phyloP scores from a whole-genome alignment of 2,113 vertebrate genomes.

The Spea multiplicata region DNA sequence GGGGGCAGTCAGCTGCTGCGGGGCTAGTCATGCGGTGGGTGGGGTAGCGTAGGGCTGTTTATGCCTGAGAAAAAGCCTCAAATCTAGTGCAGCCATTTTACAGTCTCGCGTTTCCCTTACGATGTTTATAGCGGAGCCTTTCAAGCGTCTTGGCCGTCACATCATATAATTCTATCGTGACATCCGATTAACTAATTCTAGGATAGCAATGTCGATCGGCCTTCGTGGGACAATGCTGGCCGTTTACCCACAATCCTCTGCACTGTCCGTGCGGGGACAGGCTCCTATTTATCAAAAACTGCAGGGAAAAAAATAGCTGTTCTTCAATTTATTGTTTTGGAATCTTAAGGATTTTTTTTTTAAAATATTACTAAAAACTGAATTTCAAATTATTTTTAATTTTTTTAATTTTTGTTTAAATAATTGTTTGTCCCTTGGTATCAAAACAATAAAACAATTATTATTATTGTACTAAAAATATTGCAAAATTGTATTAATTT shows the following conservation, averaged over 20 bases:
- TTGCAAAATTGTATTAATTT: no score
- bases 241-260: conserved; percentile 66
- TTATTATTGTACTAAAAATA: no score
- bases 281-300: neutral
- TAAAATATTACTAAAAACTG: no score
- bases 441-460: no score
- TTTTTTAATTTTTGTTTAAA: no score
- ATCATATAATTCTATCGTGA: conserved; percentile 77
- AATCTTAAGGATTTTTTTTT: neutral
- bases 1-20: conserved; percentile 20
- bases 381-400: no score
- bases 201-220: conserved; percentile 81
- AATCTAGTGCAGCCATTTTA: conserved; percentile 49
- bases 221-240: conserved; percentile 72
- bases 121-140: conserved; percentile 78
- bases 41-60: no score
- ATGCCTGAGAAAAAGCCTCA: conserved; percentile 43
- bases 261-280: conserved; percentile 32
- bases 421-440: no score
- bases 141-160: conserved; percentile 75
- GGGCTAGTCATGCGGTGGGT: neutral
- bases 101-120: conserved; percentile 72
- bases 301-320: conserved; percentile 21
- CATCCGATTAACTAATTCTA: conserved; percentile 84
- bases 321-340: neutral